A percentile compares a stretch with the other conserved stretches of the same genome.
phyloP scores from a whole-genome alignment of 2,797 vertebrate genomes.

The Moxostoma hubbsi region DNA sequence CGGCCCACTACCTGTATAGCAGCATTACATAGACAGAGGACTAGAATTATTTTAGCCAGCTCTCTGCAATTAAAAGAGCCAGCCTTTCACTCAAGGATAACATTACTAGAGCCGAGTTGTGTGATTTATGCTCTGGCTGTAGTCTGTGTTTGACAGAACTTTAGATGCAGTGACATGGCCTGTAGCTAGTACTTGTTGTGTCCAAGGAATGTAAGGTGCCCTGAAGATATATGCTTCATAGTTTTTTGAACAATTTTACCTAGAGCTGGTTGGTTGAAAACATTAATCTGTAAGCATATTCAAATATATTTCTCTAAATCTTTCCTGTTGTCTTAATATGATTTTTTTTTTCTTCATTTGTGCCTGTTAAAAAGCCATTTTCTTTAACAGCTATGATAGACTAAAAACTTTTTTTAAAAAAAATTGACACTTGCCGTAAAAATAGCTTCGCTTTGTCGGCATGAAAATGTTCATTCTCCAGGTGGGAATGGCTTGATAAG shows the following conservation, averaged over 20 bases:
- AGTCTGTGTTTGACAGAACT: conserved; percentile 31
- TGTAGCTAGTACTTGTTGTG: conserved; percentile 41
- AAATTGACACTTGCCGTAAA: no score
- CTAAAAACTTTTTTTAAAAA: no score
- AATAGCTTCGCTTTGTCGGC: no score
- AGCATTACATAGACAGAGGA: conserved; percentile 29
- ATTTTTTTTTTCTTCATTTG: no score
- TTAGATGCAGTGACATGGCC: conserved; percentile 29
- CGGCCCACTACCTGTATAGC: conserved; percentile 23
- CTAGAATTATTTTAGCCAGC: conserved; percentile 31
- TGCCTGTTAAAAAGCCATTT: no score
- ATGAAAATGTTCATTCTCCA: no score
- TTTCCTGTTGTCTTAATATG: no score
- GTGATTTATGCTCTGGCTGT: conserved; percentile 48
- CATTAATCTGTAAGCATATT: not conserved
- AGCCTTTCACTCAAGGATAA: conserved; percentile 44
- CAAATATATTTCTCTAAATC: no score
- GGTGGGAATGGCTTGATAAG: no score
- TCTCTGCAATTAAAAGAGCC: conserved; percentile 40
- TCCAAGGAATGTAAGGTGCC: conserved; percentile 31
- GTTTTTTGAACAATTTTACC: conserved; percentile 6
- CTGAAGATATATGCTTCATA: not conserved
- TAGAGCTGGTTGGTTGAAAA: not conserved
- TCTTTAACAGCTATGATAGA: no score
- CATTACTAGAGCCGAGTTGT: conserved; percentile 34